Conservation (phyloP, 2,888 invertebrate genomes). For the Lepidochrysops patricia region DNA sequence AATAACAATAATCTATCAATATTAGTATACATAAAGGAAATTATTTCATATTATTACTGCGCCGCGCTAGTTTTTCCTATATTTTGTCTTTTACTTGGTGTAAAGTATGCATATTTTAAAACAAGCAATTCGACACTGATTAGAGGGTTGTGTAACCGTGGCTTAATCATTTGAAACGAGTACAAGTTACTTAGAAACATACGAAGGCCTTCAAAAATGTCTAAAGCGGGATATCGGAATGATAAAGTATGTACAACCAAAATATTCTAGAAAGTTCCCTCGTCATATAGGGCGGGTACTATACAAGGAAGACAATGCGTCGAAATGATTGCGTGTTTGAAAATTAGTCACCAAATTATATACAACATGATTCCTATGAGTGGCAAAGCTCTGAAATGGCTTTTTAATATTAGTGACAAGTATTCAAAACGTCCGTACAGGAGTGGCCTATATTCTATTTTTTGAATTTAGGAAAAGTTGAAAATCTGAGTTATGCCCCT, state of each 20-base stretch:
- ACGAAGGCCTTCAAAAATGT: neutral
- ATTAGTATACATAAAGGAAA: no score
- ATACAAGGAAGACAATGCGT: neutral
- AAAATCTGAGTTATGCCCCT: neutral
- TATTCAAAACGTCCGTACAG: neutral
- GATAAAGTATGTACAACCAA: neutral
- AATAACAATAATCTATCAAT: no score
- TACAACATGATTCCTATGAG: neutral
- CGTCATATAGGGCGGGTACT: constrained; percentile 4
- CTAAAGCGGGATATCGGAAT: neutral
- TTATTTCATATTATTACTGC: no score
- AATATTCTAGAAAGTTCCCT: neutral
- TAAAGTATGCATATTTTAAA: no score
- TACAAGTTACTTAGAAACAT: neutral
- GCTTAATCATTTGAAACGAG: no score
- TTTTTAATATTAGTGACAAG: neutral
- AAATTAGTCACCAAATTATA: constrained; percentile 9
- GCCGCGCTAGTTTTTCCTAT: no score
- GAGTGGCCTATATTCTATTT: neutral
- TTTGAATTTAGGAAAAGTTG: neutral
- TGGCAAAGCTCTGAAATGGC: neutral
- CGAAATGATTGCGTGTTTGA: neutral
- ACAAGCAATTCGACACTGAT: no score
- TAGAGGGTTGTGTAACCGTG: no score
- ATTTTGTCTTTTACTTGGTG: no score